Base-by-base conservation (phyloP, 1,140 invertebrate species). In the Rhopalosiphum padi region DNA sequence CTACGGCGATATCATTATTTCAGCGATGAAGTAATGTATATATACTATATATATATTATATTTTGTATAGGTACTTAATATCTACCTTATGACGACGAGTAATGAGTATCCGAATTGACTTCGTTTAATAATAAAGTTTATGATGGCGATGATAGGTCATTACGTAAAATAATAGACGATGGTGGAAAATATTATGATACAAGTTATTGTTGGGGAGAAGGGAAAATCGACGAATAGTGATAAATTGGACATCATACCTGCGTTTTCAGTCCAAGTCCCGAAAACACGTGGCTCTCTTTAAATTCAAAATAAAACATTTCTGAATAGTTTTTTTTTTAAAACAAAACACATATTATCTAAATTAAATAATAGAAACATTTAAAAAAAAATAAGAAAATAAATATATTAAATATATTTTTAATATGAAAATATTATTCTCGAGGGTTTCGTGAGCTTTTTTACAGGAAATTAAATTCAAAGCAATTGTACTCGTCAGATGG, bases 221-320 rank as follows among this genome's bases (percentile, higher is more conserved):
- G 87, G 15, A 37, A 89, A 89, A 89, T 41, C 48, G 48, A 51
- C 18, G n/a, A 23, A 89, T 43, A 35, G 53, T 89, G 87, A 89
- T 53, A 55, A 55, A 41, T 89, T 51, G 2, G 48, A 48, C 5
- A 21, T 77, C 15, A 18, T 77, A 77, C 60, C 15, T n/a, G 1
- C 4, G 30, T 68, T 68, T n/a, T 68, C 15, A 68, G 15, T n/a
- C 30, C 5, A 18, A 77, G 2, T 51, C 1, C 18, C 15, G 48
- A 77, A 77, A 77, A 77, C 60, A 35, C n/a, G 11, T n/a, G n/a
- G n/a, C 60, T n/a, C 22, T 2, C 55, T 68, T 68, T n/a, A 68
- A 9, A 30, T 77, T 77, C 3, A n/a, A 77, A 77, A 77, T n/a
- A 77, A 77, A 77, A n/a, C 1, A 15, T 5, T 77, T 4, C 2